Evolutionary conservation across 2,113 vertebrate species (phyloP), one percentile per base, ranked within the genome.

Genomic region (Thalassoma bifasciatum): DNA sequence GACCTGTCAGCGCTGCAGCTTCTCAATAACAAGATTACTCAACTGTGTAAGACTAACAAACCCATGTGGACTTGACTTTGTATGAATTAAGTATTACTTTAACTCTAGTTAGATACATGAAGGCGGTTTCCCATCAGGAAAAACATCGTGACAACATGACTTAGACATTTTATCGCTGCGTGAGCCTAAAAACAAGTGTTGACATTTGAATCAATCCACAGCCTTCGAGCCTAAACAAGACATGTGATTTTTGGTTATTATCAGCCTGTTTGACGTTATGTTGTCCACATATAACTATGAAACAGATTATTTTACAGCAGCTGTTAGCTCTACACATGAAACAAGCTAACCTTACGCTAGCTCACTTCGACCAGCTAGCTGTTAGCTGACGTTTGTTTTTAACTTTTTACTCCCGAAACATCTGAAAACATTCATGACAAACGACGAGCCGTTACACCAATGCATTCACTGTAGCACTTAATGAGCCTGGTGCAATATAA

Each of bases 321-420:
- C 23, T 5, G 52, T 26, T 54, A 74, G 21, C 59, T 14, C 49
- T 6, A 11, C 2, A 62, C 54, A 12, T 38, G 46, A 38, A 9
- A 23, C 11, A 24, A 54, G 86, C 82, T 87, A 88, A 82, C 58
- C 37, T 61, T 65, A 26, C 67, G 54, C 64, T 72, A 75, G 74
- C 79, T 65, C 53, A 67, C 53, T 37, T 52, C 71, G 4, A 24
- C 17, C 63, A 72, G 65, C 66, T 88, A 84, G 81, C 83, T 26
- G 66, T 70, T 77, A 83, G 72, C 84, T 53, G 37, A 46, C 58
- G 26, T 83, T 83, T 86, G 71, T 76, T 67, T 62, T 77, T 40
- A 90, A 86, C 71, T 84, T 79, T 79, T 34, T 61, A 1, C 62
- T 11, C 8, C 42, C 19, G 17, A n/a, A n/a, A 3, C 58, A 8